phyloP scores from a whole-genome alignment of 2,888 invertebrate genomes.

The Spilosoma lubricipeda region DNA sequence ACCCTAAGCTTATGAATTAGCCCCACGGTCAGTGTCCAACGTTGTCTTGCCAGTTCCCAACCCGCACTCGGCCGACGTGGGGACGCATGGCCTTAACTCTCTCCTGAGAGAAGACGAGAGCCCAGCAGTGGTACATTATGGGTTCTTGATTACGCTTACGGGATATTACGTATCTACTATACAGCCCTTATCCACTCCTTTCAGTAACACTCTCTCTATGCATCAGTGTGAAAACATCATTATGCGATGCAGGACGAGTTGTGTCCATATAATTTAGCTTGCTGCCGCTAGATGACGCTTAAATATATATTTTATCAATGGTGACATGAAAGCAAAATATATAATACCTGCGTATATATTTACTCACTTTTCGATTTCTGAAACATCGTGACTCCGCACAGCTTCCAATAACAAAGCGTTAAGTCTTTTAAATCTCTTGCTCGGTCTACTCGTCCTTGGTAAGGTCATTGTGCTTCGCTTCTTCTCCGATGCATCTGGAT shows the following conservation, averaged over 20 bases:
- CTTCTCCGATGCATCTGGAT: not conserved
- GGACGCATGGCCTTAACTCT: too few relatives aligned
- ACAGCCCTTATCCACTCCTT: too few relatives aligned
- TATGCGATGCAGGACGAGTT: not conserved
- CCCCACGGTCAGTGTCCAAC: too few relatives aligned
- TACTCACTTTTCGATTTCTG: slow-evolving; percentile 48
- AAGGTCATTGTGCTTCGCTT: not conserved
- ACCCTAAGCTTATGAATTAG: too few relatives aligned
- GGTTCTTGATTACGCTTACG: too few relatives aligned
- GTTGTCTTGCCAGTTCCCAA: too few relatives aligned
- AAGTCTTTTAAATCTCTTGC: slow-evolving; percentile 42
- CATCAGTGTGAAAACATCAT: not conserved
- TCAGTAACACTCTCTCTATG: not conserved
- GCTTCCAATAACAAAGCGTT: slow-evolving; percentile 68
- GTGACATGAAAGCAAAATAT: not conserved
- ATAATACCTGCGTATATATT: not conserved
- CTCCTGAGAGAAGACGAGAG: too few relatives aligned
- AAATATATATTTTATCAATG: too few relatives aligned
- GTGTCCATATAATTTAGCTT: not conserved
- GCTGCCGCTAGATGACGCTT: not conserved
- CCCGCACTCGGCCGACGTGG: too few relatives aligned
- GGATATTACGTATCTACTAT: too few relatives aligned
- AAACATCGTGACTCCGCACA: slow-evolving; percentile 31
- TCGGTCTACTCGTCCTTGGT: slow-evolving; percentile 22
- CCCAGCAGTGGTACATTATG: too few relatives aligned